Evolutionary conservation across 2,113 vertebrate genomes (phyloP).

Genomic region (Puffinus mauretanicus): DNA sequence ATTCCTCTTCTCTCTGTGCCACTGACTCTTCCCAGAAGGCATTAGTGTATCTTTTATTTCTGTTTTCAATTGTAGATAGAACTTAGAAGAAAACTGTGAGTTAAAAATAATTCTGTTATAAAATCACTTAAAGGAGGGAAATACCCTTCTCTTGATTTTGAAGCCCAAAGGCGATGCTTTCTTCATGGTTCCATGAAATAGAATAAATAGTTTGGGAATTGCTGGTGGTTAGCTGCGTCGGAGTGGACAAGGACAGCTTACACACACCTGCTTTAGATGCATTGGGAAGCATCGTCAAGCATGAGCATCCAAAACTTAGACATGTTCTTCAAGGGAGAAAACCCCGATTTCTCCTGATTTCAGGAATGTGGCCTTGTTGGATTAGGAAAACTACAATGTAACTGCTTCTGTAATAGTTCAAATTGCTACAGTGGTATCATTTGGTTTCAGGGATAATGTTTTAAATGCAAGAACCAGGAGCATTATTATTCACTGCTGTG

Average conservation of each 20-base stretch:
- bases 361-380: background rate
- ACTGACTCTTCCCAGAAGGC: background rate
- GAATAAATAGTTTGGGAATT: background rate
- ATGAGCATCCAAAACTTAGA: background rate
- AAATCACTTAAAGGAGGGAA: background rate
- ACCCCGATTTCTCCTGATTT: background rate
- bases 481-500: background rate
- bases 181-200: background rate
- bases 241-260: background rate
- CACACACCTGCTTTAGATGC: background rate
- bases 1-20: background rate
- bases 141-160: background rate
- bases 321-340: background rate
- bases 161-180: background rate
- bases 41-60: background rate
- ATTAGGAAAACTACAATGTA: background rate
- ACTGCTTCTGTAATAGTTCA: background rate
- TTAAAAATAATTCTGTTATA: background rate
- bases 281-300: background rate
- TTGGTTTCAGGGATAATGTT: background rate
- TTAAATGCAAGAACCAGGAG: background rate
- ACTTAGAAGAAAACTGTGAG: background rate
- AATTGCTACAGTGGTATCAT: background rate
- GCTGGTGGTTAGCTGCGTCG: accelerated
- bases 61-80: background rate